Conservation (phyloP, 2,888 invertebrate species). For the Alloscopus bannaensis region DNA sequence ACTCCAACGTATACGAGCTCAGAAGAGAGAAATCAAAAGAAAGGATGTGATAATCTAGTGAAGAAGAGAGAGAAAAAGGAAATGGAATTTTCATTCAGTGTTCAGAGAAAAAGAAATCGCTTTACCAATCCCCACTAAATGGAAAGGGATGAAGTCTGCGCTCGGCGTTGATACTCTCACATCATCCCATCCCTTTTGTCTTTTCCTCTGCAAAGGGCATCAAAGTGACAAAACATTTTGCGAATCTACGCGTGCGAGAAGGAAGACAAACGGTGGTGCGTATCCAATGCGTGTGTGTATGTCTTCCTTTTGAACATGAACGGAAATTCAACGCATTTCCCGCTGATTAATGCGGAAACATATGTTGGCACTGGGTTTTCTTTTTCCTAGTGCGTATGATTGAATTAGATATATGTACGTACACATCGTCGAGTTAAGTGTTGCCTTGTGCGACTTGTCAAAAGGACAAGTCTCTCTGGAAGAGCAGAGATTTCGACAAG, state of each 20-base stretch:
- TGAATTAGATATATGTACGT: neutral
- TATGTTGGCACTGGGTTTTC: neutral
- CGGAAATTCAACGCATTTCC: slow-evolving; percentile 7
- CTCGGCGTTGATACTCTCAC: neutral
- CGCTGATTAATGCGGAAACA: slow-evolving; percentile 19
- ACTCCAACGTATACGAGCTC: too few species aligned
- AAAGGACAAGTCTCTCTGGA: neutral
- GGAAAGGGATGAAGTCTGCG: neutral
- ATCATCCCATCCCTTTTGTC: too few species aligned
- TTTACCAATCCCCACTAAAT: neutral
- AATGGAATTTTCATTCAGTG: slow-evolving; percentile 31
- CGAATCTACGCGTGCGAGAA: neutral
- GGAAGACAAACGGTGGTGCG: too few species aligned
- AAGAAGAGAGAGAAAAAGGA: slow-evolving; percentile 5
- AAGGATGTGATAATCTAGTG: too few species aligned
- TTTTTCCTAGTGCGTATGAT: too few species aligned
- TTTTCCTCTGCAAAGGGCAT: too few species aligned
- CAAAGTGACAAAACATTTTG: slow-evolving; percentile 4
- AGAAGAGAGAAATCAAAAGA: too few species aligned
- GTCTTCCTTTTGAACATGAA: neutral
- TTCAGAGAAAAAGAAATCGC: slow-evolving; percentile 9
- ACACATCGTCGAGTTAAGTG: neutral
- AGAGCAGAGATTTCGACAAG: slow-evolving; percentile 9
- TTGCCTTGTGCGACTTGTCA: neutral
- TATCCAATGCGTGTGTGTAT: too few species aligned